Conservation (phyloP, 2,113 vertebrate genomes). For the Solea solea region DNA sequence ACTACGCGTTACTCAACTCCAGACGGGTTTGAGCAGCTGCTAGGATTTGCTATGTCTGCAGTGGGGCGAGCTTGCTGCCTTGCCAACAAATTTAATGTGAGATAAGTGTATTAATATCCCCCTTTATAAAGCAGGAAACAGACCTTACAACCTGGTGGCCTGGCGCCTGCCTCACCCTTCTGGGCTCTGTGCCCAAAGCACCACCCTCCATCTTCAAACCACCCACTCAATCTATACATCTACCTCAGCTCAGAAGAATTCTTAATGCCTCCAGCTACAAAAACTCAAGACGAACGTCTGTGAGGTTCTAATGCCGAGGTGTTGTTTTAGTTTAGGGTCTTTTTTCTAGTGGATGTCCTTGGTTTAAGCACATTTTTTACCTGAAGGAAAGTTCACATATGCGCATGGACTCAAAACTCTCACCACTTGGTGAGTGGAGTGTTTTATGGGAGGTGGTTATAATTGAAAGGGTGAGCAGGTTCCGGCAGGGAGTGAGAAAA, state of each 20-base stretch:
- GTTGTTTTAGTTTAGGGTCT: conserved; percentile 2
- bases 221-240: conserved; percentile 24
- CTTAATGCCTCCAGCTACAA: conserved; percentile 13
- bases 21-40: neutral
- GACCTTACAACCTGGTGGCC: conserved; percentile 84
- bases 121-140: conserved; percentile 93
- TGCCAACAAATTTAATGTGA: conserved; percentile 86
- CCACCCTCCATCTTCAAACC: conserved; percentile 41
- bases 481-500: conserved; percentile 73
- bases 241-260: conserved; percentile 41
- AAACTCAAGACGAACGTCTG: neutral
- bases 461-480: conserved; percentile 79
- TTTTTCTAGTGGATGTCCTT: conserved; percentile 43
- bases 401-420: conserved; percentile 22
- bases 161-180: conserved; percentile 84
- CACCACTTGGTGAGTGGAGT: conserved; percentile 40
- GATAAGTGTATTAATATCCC: conserved; percentile 89
- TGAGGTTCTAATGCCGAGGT: neutral
- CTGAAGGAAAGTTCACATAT: conserved; percentile 22
- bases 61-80: conserved; percentile 78
- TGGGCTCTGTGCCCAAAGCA: conserved; percentile 60
- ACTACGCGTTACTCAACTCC: neutral
- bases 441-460: conserved; percentile 74
- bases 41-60: conserved; percentile 19
- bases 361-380: conserved; percentile 61